Evolutionary conservation across 1,140 invertebrate species (phyloP), one percentile per base, ranked within the genome.

Genomic region (Philotrypesis tridentata): DNA sequence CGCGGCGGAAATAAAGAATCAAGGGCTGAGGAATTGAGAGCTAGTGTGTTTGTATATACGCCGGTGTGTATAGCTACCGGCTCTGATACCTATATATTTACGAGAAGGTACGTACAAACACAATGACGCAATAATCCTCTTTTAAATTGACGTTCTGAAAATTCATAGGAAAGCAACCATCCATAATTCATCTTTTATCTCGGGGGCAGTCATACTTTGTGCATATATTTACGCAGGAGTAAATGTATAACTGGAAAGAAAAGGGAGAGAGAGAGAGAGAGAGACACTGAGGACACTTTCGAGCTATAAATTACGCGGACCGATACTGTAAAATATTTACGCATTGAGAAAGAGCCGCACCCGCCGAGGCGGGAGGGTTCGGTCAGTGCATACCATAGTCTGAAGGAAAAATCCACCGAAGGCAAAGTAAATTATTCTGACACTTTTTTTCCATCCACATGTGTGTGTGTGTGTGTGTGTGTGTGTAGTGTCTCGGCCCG

Each of bases 301-400:
- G 27, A 9, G 21, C 9, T 37, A 74, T 80, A 80, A 80, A 74
- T 80, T 67, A 33, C 33, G 25, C 29, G 11, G n/a, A 11, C 33
- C 63, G 78, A 72, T 79, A 72, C 6, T 23, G 40, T 65, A 65
- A 27, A 55, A 76, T 60, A 60, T 81, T 67, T 80, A 80, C 61
- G 33, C 29, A 67, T 43, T 11, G 6, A 17, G 11, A 55, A 55
- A 31, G 7, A 33, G 48, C 73, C 2, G 0, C 14, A 80, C 6
- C 4, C 11, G 43, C 0, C 17, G 12, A 9, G 1, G 3, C 17
- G 0, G 63, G 17, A 31, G n/a, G 29, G 25, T 23, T 17, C 25
- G n/a, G 3, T 63, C 12, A 7, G 12, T 63, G 12, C 11, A 63
- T n/a, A 27, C n/a, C n/a, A n/a, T n/a, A 14, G 61, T 1, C 27